Base-by-base conservation (phyloP, 2,888 invertebrate species). In the Cheilosia vernalis region DNA sequence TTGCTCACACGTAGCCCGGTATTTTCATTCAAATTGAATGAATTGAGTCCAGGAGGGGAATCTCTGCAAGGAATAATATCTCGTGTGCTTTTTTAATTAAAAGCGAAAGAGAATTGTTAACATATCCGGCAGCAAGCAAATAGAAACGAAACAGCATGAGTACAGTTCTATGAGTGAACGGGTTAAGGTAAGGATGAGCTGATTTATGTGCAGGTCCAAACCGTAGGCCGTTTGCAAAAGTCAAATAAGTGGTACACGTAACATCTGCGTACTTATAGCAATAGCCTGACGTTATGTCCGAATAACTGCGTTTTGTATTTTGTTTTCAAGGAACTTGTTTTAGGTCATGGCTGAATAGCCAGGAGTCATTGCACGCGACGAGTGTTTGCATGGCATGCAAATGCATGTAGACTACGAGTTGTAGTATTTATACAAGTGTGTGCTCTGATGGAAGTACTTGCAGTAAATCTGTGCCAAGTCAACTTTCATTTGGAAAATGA, bases 71-170 rank as follows among this genome's bases (percentile, higher is more conserved):
- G 7, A 42, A 80, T 55, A 66, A 37, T 44, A 40, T 37, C 40
- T 44, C 42, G 60, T 74, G 49, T 42, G 51, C 7, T 9, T 24
- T 61, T 69, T 74, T 76, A 81, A 78, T 78, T 78, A 78, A 78
- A 78, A 51, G 9, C 21, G 15, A 24, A 51, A 51, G 6, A 51
- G 24, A 24, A 24, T 30, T 60, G 42, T 60, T 24, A 60, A 42
- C 15, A 42, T 6, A 37, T 56, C 37, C 33, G 19, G 10, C 19
- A 37, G 51, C 24, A 5, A 15, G 51, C 24, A 51, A 24, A 15
- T 51, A 24, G 5, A 24, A 51, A 24, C 15, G 21, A 2, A 10
- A 51, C 10, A 21, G 21, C 5, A 21, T 2, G 4, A 27, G 5
- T 24, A 24, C 15, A 4, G 9, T 2, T 10, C 47, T 47, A 9